These are phyloP conservation scores for Lepus townsendii DNA, from an alignment of 2,797 vertebrate genomes.

Conservation along the genomic window DNA sequence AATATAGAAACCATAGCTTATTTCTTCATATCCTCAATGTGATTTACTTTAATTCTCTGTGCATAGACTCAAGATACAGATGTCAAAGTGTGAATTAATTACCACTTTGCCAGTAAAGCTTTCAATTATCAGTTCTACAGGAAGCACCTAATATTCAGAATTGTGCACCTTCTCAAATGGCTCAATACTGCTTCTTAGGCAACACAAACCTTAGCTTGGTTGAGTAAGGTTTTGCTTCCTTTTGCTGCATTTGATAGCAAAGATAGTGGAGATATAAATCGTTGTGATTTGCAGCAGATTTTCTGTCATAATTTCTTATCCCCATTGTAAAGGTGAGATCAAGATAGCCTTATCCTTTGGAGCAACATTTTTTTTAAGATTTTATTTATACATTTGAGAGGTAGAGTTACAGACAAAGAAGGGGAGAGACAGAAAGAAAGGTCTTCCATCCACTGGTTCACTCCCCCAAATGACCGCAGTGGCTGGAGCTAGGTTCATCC, in stretches of 20 bases:
- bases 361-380: neutral
- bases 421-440: no score
- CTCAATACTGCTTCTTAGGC: neutral
- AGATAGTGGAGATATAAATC: neutral
- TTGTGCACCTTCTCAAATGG: neutral
- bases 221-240: neutral
- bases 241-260: slow-evolving; percentile 23
- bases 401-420: no score
- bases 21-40: slow-evolving; percentile 8
- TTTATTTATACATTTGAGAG: no score
- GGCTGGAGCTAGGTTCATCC: no score
- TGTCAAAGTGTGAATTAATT: slow-evolving; percentile 33
- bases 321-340: slow-evolving; percentile 24
- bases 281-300: neutral
- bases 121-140: neutral
- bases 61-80: slow-evolving; percentile 20
- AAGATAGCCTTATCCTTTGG: neutral
- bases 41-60: slow-evolving; percentile 51
- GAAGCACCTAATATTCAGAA: slow-evolving; percentile 5
- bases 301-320: slow-evolving; percentile 12
- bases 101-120: slow-evolving; percentile 3
- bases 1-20: slow-evolving; percentile 2
- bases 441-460: no score
- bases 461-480: no score
- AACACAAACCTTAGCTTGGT: neutral